Evolutionary conservation across 2,888 invertebrate genomes (phyloP).

Genomic region (Petrophora chlorosata): DNA sequence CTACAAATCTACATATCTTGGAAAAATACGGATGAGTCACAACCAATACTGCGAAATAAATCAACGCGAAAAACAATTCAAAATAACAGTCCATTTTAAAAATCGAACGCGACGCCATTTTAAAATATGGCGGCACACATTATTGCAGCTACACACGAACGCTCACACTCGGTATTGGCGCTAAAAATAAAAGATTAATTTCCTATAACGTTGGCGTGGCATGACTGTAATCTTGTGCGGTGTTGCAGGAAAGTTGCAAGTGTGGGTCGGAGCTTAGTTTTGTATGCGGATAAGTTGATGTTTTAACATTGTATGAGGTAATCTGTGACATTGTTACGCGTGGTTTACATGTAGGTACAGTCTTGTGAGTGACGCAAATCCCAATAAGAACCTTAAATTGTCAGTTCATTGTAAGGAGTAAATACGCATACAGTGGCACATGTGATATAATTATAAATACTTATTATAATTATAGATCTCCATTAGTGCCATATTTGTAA

Average conservation of each 20-base stretch:
- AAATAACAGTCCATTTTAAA: constrained; percentile 52
- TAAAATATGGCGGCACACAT: constrained; percentile 66
- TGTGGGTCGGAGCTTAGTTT: constrained; percentile 38
- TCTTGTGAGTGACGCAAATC: background rate
- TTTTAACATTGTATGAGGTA: too few species aligned
- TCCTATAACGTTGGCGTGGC: constrained; percentile 64
- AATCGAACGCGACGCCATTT: constrained; percentile 66
- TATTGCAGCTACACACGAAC: constrained; percentile 67
- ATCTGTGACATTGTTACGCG: constrained; percentile 8
- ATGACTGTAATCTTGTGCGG: constrained; percentile 54
- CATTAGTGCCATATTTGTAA: too few species aligned
- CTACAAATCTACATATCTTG: too few species aligned
- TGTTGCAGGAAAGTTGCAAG: constrained; percentile 43
- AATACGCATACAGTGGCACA: too few species aligned
- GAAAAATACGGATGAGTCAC: constrained; percentile 9
- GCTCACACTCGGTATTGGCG: constrained; percentile 50
- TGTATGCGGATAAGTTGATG: constrained; percentile 3
- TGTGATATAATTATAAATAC: too few species aligned
- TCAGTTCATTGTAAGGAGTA: too few species aligned
- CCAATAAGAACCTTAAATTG: background rate
- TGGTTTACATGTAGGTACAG: background rate
- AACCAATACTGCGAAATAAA: constrained; percentile 35
- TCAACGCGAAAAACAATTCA: constrained; percentile 41
- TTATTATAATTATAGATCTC: too few species aligned
- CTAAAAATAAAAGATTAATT: constrained; percentile 80